These are phyloP conservation scores for Numenius arquata DNA, from an alignment of 2,113 vertebrate genomes.

Conservation along the genomic window DNA sequence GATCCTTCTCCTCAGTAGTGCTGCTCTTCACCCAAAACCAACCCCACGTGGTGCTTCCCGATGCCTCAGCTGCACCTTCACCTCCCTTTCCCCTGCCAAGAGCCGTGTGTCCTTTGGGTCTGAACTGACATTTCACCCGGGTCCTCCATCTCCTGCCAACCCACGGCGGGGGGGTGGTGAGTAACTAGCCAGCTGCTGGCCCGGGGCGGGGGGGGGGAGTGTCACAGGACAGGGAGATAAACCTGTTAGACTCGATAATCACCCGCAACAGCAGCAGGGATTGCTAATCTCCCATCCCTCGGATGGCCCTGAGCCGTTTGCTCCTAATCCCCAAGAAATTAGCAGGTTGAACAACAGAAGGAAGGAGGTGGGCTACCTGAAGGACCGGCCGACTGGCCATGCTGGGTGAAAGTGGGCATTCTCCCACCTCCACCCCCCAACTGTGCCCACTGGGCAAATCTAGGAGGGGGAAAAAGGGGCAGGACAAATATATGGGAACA, in stretches of 20 bases:
- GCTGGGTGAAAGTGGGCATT: not conserved
- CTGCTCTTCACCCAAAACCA: not conserved
- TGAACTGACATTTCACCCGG: not conserved
- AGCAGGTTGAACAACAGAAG: accelerated
- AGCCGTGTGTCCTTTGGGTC: not conserved
- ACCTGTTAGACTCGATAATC: not conserved
- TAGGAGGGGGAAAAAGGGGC: not conserved
- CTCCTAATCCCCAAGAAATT: not conserved
- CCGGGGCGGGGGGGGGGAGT: not conserved
- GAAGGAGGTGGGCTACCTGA: accelerated
- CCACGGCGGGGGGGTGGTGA: not conserved
- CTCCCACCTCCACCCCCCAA: not conserved
- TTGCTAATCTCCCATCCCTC: not conserved
- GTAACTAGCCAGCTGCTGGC: constrained; percentile 28
- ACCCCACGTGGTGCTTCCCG: accelerated
- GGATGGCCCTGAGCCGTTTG: accelerated
- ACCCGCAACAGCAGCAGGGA: not conserved
- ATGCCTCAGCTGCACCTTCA: not conserved
- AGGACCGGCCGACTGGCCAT: accelerated
- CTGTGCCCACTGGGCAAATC: accelerated
- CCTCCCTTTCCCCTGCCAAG: not conserved
- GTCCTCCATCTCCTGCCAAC: not conserved
- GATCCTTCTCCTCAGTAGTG: too few species aligned
- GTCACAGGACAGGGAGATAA: not conserved
- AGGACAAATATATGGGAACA: not conserved